These are phyloP conservation scores for Rallus crepitans DNA, from an alignment of 2,797 vertebrate genomes.

Conservation along the genomic window DNA sequence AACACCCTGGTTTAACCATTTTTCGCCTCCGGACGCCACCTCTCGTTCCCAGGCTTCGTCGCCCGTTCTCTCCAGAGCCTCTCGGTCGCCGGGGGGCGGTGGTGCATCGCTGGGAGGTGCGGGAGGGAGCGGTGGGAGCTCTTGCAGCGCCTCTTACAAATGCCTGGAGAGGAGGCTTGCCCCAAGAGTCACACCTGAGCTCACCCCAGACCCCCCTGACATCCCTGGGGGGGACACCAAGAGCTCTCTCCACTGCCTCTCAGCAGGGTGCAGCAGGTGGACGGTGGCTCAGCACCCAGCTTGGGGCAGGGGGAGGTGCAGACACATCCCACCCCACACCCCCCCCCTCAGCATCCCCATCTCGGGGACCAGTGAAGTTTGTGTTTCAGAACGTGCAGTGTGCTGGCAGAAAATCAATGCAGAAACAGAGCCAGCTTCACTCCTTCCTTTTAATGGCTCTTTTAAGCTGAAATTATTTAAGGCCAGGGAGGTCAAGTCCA, in stretches of 20 bases:
- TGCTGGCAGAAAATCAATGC: slow-evolving; percentile 66
- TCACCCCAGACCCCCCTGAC: rapidly evolving
- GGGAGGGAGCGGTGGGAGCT: neutral
- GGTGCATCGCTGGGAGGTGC: too few relatives aligned
- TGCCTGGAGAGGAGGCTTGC: rapidly evolving
- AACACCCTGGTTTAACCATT: too few relatives aligned
- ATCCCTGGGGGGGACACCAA: neutral
- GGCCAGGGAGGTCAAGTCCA: slow-evolving; percentile 35
- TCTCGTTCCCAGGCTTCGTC: too few relatives aligned
- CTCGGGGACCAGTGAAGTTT: neutral
- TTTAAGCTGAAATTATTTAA: slow-evolving; percentile 67
- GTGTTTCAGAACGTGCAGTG: neutral
- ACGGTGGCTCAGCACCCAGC: neutral
- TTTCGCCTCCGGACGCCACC: too few relatives aligned
- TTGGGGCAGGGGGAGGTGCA: rapidly evolving
- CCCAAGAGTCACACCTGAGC: neutral
- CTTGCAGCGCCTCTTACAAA: rapidly evolving
- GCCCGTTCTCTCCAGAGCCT: too few relatives aligned
- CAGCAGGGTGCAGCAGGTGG: rapidly evolving
- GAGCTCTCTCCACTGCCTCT: neutral
- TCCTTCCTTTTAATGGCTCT: slow-evolving; percentile 42
- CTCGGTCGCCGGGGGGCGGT: too few relatives aligned
- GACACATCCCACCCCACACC: neutral
- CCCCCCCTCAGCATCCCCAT: rapidly evolving
- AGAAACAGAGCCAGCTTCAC: slow-evolving; percentile 41